Base-by-base conservation (phyloP, 2,888 invertebrate genomes). In the Drosophila kambysellisi region DNA sequence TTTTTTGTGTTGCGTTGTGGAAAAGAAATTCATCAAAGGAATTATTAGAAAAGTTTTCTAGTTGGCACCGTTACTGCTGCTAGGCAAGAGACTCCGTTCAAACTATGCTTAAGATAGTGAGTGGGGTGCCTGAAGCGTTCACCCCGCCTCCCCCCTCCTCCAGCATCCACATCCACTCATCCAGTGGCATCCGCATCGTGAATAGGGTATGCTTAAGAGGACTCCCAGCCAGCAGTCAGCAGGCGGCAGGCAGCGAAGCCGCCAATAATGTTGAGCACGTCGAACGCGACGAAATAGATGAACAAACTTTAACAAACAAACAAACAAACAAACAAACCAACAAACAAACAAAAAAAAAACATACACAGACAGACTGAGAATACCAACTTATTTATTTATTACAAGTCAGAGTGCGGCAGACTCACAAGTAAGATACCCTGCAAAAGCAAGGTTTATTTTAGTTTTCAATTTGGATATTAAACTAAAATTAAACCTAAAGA, bases 41-140 rank as follows among this genome's bases (percentile, higher is more conserved):
- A 82, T 86, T 87, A 85, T 85, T 88, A 79, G 81, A 83, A 88
- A 87, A 87, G 82, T 86, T 88, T 88, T 78, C 76, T 79, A 82
- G 88, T 87, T 82, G 77, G 41, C 70, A 79, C 79, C 73, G 60
- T 69, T 75, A 79, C 63, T 69, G 76, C 63, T 54, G 46, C 25
- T 46, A 15, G 52, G 50, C 11, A 17, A 37, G 64, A 63, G 73
- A 65, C 52, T 67, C 59, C 68, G 30, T 54, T 57, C 76, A 43
- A 77, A 76, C 74, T 77, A 62, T 61, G 72, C 58, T 46, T 41
- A 53, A 58, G 59, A 53, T 25, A 17, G 25, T 46, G 46, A 46
- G 25, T 15, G 12, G 30, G 15, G 37, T 25, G 59, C 59, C 25
- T 7, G 11, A 43, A 63, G 46, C 20, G 17, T 52, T 33, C 46